Evolutionary conservation across 2,888 invertebrate genomes (phyloP), one percentile per base, ranked within the genome.

Genomic region (Podabrus alpinus): DNA sequence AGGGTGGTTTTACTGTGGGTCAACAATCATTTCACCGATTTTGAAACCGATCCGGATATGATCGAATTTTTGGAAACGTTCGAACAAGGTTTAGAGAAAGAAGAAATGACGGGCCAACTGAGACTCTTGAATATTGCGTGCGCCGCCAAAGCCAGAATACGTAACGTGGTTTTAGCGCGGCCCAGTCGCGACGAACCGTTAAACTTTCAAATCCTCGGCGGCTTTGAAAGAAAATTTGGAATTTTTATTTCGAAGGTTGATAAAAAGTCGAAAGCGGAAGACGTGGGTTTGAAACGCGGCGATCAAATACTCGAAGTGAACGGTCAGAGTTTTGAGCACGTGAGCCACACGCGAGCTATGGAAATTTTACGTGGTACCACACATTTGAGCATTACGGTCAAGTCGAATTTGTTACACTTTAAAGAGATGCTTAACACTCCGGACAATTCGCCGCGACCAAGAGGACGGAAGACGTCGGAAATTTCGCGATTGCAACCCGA

Each of bases 291-390:
- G 68, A 98, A 98, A 87, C 91, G 98, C 71, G 99, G 98, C 60
- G 99, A 99, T 89, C 98, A 99, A 90, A 96, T 99, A 78, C 89
- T 99, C 80, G 98, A 98, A 89, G 98, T 99, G 0, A 99, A 99
- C 87, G 97, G 98, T 24, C 97, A 98, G 86, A 97, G 95, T 84
- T 97, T 99, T 87, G 95, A 96, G 84, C 96, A 97, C 88, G 96
- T 99, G 67, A 95, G 94, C 82, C 95, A 96, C 86, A 93, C 94
- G 66, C 93, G 94, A 84, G 98, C 99, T 10, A 90, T 98, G 87
- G 98, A 99, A 88, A 94, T 98, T 78, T 91, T 99, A 15, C 92
- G 95, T 79, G 94, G 96, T 75, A 96, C 97, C 68, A 99, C 98
- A 68, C 99, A 99, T 89, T 90, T 99, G 77, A 96, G 97, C 86